Conservation (phyloP, 2,113 vertebrate species). For the Vireo altiloquus region DNA sequence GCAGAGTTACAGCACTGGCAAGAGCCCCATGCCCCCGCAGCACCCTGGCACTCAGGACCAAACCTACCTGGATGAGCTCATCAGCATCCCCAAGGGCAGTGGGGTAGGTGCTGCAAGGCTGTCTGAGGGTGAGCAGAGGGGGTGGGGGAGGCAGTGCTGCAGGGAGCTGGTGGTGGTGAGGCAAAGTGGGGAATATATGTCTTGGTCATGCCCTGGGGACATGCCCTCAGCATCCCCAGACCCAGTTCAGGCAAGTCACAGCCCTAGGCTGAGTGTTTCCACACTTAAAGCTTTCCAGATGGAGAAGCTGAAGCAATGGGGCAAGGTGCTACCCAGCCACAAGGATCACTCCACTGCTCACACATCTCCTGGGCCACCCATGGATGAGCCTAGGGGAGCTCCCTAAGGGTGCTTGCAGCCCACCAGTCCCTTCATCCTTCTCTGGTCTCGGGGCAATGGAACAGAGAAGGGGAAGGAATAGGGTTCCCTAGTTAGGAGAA, state of each 20-base stretch:
- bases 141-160: rapidly evolving
- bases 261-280: neutral
- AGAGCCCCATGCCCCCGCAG: rapidly evolving
- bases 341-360: neutral
- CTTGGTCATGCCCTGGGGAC: neutral
- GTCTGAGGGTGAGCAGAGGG: neutral
- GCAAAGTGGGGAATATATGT: neutral
- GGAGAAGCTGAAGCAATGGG: neutral
- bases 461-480: neutral
- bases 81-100: slow-evolving; percentile 14
- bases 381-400: neutral
- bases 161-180: neutral
- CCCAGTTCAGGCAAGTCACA: neutral
- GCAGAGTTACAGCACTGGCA: neutral
- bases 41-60: neutral
- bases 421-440: rapidly evolving
- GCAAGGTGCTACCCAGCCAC: rapidly evolving
- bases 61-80: slow-evolving; percentile 15
- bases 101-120: neutral
- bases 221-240: neutral
- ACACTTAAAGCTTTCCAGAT: neutral
- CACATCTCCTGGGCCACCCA: neutral
- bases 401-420: neutral
- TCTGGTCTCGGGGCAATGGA: rapidly evolving
- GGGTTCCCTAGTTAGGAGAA: too few species aligned